Evolutionary conservation across 2,113 vertebrate genomes (phyloP), one percentile per base, ranked within the genome.

Genomic region (Lutjanus erythropterus): DNA sequence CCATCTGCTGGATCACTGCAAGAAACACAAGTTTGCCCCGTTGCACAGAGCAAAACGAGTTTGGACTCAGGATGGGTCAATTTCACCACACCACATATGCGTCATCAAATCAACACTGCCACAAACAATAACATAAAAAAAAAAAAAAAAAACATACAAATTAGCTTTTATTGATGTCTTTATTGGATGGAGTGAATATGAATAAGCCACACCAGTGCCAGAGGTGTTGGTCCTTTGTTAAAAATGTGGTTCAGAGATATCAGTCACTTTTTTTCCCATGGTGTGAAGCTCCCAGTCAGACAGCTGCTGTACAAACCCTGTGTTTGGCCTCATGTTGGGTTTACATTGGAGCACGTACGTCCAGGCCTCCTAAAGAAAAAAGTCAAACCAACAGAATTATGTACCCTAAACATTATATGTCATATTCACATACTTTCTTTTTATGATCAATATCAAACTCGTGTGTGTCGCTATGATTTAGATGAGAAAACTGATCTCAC

Each of bases 281-380:
- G 93, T 41, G 6, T 69, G 71, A 44, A 89, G 69, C 89, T 99
- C 97, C 97, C 97, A 98, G 29, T 94, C 89, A 0, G 90, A 95
- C 37, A 99, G 95, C 91, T 97, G 96, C 44, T 91, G 78, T 49
- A 97, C 94, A 78, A 98, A 95, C 18, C 92, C 94, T 0, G 89
- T 83, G 68, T 96, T 94, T 1, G 96, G 97, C 39, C 94, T 93
- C 90, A 95, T 91, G 83, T 87, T 93, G 11, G 41, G 71, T 89
- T 97, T 96, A 84, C 96, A 97, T 42, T 92, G 94, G 74, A 93
- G 90, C 66, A 96, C 55, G 0, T 93, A 74, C 19, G 0, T 65
- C 97, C 97, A 98, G 55, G 96, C 94, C 27, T 92, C 94, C 97
- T 98, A 41, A 81, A 89, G 3, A 52, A 52, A 80, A 87, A 1